Base-by-base conservation (phyloP, 2,888 invertebrate genomes). In the Neoscelio sp. region DNA sequence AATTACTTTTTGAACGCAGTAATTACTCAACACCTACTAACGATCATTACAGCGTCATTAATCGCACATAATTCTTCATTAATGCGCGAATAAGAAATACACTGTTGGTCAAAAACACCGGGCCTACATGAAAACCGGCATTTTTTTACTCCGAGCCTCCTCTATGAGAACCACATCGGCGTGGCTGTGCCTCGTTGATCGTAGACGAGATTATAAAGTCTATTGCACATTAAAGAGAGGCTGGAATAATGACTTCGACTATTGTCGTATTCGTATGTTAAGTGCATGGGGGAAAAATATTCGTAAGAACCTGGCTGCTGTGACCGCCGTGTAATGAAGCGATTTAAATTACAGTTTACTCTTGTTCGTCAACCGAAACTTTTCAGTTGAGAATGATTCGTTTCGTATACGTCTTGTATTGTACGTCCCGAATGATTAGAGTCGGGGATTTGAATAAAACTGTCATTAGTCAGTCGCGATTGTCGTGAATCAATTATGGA, bases 301-400 rank as follows among this genome's bases (percentile, higher is more conserved):
- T 6, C 23, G 52, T 40, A 26, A 35, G 48, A 67, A 70, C 46
- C 23, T 52, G 50, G 54, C 54, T 40, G 75, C 28, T 62, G 33
- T 20, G 62, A 35, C 40, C 42, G 46, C 62, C 68, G 20, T 48
- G 46, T 70, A 70, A 77, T 70, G 76, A 50, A 77, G 52, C 76
- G 64, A 40, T 77, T 77, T 67, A 46, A 64, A 76, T 76, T 62
- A 76, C 52, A 58, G 30, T 75, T 60, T 56, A 50, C 52, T 75
- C 42, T 20, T 54, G 54, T 33, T 48, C 28, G 26, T 18, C 13
- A 26, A 26, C 23, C 18, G 10, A 28, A 18, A 10, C 42, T 18
- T 26, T 68, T 35, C 26, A 28, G 13, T 17, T 33, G 54, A 20
- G 23, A 26, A 40, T 56, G 23, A 50, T 60, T 52, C 62, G 26